These are phyloP conservation scores for Phyllostomus discolor DNA, from an alignment of 2,113 vertebrate genomes.

Conservation along the genomic window DNA sequence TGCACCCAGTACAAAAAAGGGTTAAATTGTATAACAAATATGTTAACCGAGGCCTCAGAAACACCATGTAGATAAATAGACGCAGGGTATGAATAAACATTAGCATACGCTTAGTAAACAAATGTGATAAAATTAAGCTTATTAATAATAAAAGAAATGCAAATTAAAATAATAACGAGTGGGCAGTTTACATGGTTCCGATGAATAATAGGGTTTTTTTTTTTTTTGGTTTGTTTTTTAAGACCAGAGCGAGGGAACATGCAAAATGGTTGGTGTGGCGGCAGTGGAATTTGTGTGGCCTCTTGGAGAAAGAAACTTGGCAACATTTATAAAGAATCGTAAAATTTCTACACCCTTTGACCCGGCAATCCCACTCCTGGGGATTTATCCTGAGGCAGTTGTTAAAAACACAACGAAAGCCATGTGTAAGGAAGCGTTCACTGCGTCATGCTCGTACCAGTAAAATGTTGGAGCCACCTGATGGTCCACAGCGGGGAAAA, in stretches of 20 bases:
- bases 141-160: conserved; percentile 45
- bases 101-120: background rate
- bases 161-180: conserved; percentile 49
- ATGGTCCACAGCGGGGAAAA: background rate
- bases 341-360: conserved; percentile 51
- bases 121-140: conserved; percentile 14
- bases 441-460: background rate
- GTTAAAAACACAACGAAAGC: conserved; percentile 49
- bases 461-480: background rate
- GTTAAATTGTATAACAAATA: background rate
- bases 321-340: conserved; percentile 18
- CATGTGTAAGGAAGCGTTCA: background rate
- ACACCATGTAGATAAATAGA: background rate
- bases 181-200: background rate
- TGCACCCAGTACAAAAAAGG: background rate
- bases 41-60: background rate
- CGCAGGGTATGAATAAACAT: background rate
- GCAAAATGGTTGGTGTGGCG: background rate
- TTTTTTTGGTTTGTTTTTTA: background rate
- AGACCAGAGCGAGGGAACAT: background rate
- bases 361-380: conserved; percentile 5
- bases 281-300: background rate
- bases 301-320: conserved; percentile 53
- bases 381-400: conserved; percentile 38
- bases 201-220: background rate